Evolutionary conservation across 2,797 vertebrate species (phyloP).

Genomic region (Acanthiza pusilla): DNA sequence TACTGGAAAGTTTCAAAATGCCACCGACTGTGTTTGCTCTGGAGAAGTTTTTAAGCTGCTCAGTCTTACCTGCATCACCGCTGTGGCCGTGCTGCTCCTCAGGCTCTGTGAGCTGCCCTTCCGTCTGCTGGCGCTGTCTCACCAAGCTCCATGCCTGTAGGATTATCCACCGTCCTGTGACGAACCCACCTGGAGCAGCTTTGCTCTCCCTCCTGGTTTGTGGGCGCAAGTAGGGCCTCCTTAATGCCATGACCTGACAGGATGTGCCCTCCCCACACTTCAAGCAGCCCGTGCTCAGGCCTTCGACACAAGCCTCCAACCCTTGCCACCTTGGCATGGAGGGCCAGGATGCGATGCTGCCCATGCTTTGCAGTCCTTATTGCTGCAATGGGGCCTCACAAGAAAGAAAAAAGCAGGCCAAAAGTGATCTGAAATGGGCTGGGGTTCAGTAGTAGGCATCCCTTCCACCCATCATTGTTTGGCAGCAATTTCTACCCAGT

Average conservation of each 20-base stretch:
- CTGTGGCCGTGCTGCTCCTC: neutral
- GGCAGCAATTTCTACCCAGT: conserved; percentile 13
- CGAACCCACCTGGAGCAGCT: neutral
- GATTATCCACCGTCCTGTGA: accelerated
- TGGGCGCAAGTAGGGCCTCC: neutral
- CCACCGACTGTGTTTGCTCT: neutral
- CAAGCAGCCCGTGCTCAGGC: accelerated
- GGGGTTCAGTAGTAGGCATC: conserved; percentile 8
- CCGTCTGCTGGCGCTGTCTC: neutral
- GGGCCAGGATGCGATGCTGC: neutral
- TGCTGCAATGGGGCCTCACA: neutral
- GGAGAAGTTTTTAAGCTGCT: neutral
- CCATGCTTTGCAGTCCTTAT: neutral
- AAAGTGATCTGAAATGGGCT: conserved; percentile 27
- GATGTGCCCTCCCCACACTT: neutral
- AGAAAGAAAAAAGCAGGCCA: neutral
- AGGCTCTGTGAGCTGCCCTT: neutral
- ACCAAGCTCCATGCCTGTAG: accelerated
- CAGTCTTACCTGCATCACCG: neutral
- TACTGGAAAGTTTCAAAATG: neutral
- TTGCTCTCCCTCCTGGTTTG: neutral
- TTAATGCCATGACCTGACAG: neutral
- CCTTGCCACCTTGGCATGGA: neutral
- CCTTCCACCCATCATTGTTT: neutral
- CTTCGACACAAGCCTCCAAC: neutral